Percentiles rank a stretch among this genome's conserved stretches.
Conservation (phyloP, 1,140 invertebrate genomes). For the Drosophila biarmipes region DNA sequence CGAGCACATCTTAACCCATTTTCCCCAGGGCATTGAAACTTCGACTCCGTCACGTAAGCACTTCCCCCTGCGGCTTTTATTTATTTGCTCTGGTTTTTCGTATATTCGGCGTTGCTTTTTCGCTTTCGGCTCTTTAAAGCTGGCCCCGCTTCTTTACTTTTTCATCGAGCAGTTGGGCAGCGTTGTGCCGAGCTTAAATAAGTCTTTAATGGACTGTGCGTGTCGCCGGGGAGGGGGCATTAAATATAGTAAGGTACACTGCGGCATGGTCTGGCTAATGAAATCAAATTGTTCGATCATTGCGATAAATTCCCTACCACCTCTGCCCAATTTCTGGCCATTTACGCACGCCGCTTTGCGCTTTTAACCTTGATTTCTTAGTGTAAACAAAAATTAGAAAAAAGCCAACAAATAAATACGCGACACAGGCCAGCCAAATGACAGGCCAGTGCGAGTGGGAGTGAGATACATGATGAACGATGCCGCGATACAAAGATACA, state of each 20-base stretch:
- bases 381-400: conserved; percentile 73
- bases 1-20: not conserved
- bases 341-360: conserved; percentile 70
- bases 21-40: conserved; percentile 20
- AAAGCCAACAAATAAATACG: conserved; percentile 23
- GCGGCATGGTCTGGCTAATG: conserved; percentile 39
- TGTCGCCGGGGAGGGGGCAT: conserved; percentile 12
- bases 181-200: conserved; percentile 37
- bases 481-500: conserved; percentile 52
- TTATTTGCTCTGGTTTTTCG: conserved; percentile 45
- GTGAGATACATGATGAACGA: conserved; percentile 42
- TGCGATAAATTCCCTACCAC: conserved; percentile 78
- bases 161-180: conserved; percentile 9
- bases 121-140: conserved; percentile 34
- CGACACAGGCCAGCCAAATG: conserved; percentile 11
- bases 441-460: conserved; percentile 30
- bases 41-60: conserved; percentile 17
- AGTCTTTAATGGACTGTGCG: conserved; percentile 44
- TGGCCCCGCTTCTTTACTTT: conserved; percentile 5
- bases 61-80: conserved; percentile 16
- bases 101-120: conserved; percentile 30
- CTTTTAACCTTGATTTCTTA: conserved; percentile 79
- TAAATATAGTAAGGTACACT: conserved; percentile 1
- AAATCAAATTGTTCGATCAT: conserved; percentile 73
- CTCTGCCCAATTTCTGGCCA: conserved; percentile 57